phyloP scores from a whole-genome alignment of 2,797 vertebrate genomes.

The Arnoldichthys spilopterus region DNA sequence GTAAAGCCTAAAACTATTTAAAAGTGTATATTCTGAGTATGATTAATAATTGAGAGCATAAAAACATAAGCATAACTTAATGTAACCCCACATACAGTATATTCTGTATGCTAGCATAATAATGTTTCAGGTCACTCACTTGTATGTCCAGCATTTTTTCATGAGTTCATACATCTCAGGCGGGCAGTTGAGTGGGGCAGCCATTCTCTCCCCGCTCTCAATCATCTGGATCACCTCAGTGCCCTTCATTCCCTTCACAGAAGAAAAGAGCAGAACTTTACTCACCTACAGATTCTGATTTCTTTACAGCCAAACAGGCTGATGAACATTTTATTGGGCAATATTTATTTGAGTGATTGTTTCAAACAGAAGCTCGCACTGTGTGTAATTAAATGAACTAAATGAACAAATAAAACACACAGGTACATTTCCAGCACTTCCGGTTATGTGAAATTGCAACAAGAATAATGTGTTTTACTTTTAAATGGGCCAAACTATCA shows the following conservation, averaged over 20 bases:
- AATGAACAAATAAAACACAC: too few species aligned
- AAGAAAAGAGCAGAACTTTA: slow-evolving; percentile 5
- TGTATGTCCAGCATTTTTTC: slow-evolving; percentile 93
- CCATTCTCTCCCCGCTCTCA: slow-evolving; percentile 88
- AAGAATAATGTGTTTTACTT: too few species aligned
- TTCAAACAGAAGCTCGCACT: too few species aligned
- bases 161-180: slow-evolving; percentile 89
- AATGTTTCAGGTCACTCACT: slow-evolving; percentile 75
- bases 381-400: too few species aligned
- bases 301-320: too few species aligned
- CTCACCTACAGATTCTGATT: background rate
- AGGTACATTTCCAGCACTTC: too few species aligned
- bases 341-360: too few species aligned
- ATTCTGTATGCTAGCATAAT: background rate
- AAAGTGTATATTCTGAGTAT: background rate
- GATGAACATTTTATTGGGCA: too few species aligned
- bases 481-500: too few species aligned
- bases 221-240: slow-evolving; percentile 92
- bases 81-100: too few species aligned
- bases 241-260: slow-evolving; percentile 92
- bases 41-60: background rate
- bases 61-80: background rate
- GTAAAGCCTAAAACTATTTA: background rate
- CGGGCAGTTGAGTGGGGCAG: slow-evolving; percentile 83
- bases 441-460: too few species aligned